Percentiles rank a stretch among this genome's conserved stretches.
Evolutionary conservation across 2,113 vertebrate genomes (phyloP).

Genomic region (Paracanthobrama guichenoti): DNA sequence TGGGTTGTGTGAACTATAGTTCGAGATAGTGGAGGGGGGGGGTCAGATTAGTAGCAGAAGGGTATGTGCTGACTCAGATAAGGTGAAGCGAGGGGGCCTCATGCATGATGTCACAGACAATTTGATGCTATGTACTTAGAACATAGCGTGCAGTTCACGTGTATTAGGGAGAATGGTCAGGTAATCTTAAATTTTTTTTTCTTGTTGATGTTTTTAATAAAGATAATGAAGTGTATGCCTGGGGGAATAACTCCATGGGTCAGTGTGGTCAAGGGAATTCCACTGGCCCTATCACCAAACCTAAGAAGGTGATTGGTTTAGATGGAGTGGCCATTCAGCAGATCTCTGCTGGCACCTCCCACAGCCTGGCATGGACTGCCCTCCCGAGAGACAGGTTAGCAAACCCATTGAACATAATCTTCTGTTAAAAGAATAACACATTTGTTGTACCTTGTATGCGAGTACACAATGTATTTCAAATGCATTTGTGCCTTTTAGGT

Average conservation of each 20-base stretch:
- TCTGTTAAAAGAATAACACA: not conserved
- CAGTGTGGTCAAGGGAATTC: conserved; percentile 98
- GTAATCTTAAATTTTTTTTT: not conserved
- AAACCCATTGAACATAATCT: not conserved
- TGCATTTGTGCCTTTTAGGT: not conserved
- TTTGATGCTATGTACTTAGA: not conserved
- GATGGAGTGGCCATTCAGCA: conserved; percentile 97
- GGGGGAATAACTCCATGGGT: conserved; percentile 99
- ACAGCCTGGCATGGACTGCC: conserved; percentile 98
- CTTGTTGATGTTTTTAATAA: conserved; percentile 16
- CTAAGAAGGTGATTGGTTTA: conserved; percentile 95
- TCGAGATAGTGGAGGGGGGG: not conserved
- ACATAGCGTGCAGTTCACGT: not conserved
- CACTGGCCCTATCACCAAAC: conserved; percentile 97
- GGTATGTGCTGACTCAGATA: conserved; percentile 17
- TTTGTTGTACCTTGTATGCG: not conserved
- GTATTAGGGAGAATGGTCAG: not conserved
- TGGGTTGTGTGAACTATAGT: not conserved
- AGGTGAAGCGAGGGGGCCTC: conserved; percentile 52
- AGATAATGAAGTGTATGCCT: conserved; percentile 99
- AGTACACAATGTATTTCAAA: not conserved
- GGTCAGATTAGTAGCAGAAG: conserved; percentile 4
- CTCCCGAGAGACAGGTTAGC: conserved; percentile 92
- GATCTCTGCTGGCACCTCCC: conserved; percentile 95
- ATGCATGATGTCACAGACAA: not conserved